Evolutionary conservation across 2,888 invertebrate genomes (phyloP), one percentile per base, ranked within the genome.

Genomic region (Tetragonula carbonaria): DNA sequence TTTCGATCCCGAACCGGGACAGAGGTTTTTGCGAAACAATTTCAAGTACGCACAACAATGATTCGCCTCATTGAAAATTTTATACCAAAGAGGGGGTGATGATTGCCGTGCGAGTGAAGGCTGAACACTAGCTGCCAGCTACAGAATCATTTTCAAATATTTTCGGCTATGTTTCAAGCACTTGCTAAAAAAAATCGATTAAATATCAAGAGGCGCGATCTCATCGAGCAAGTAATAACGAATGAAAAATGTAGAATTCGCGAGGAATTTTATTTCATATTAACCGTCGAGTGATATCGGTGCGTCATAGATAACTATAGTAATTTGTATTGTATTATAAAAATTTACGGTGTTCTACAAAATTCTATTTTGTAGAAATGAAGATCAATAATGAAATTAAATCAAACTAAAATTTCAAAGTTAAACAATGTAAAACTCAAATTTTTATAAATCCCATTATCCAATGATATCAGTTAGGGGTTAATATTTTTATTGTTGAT

Each of bases 111-210:
- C 65, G 23, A 53, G 59, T 62, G 80, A 84, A 80, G 76, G 33
- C 45, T 65, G 23, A 63, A 78, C 65, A 71, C 71, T 50, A 74
- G 74, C 88, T 88, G 87, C 82, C 89, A 86, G 66, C 45, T 38
- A 65, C 88, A 88, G 70, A 68, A 82, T 86, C 84, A 88, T 88
- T 84, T 88, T 82, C 89, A 80, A 87, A 89, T 82, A 87, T 88
- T 89, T 89, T 80, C 74, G 63, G 57, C 79, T 72, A 73, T 78
- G 74, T 81, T 89, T 82, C 76, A 66, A 84, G 83, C 77, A 66
- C 75, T 45, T 55, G 59, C 62, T 51, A 63, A 76, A 87, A 87
- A 84, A 45, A 45, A 79, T 89, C 83, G 74, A 88, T 90, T 82
- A 87, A 89, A 87, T 75, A 84, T 89, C 79, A 74, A 82, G 80